Percentiles rank a stretch among this genome's conserved stretches.
These are phyloP conservation scores for Crypturellus undulatus DNA, from an alignment of 2,113 vertebrate species.

Conservation along the genomic window DNA sequence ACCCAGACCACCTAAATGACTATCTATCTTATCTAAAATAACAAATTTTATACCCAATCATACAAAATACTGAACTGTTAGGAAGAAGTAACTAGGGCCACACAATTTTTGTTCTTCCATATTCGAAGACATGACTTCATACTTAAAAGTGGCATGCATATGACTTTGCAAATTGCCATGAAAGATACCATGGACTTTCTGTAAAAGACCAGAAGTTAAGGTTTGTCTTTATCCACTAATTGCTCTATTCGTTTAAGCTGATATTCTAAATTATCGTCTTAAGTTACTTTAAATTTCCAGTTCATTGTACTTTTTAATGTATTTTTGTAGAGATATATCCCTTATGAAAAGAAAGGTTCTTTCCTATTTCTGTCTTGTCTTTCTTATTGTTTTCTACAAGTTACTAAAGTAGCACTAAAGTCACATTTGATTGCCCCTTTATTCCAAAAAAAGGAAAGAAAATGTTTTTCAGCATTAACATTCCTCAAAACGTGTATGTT, in stretches of 20 bases:
- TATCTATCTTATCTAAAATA: neutral
- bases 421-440: neutral
- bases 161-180: neutral
- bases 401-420: too few species aligned
- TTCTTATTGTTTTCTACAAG: neutral
- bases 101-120: too few species aligned
- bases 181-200: neutral
- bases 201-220: neutral
- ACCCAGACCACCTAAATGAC: neutral
- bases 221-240: neutral
- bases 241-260: neutral
- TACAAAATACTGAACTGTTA: neutral
- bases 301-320: neutral
- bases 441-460: neutral
- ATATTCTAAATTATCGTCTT: neutral
- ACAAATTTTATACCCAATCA: neutral
- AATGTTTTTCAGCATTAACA: fast-evolving
- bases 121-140: neutral
- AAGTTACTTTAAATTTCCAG: slow-evolving; percentile 48
- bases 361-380: neutral
- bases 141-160: neutral
- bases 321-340: neutral
- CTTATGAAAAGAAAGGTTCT: fast-evolving
- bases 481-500: neutral
- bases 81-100: neutral